These are phyloP conservation scores for Euspilapteryx auroguttella DNA, from an alignment of 2,888 invertebrate genomes.

Conservation along the genomic window DNA sequence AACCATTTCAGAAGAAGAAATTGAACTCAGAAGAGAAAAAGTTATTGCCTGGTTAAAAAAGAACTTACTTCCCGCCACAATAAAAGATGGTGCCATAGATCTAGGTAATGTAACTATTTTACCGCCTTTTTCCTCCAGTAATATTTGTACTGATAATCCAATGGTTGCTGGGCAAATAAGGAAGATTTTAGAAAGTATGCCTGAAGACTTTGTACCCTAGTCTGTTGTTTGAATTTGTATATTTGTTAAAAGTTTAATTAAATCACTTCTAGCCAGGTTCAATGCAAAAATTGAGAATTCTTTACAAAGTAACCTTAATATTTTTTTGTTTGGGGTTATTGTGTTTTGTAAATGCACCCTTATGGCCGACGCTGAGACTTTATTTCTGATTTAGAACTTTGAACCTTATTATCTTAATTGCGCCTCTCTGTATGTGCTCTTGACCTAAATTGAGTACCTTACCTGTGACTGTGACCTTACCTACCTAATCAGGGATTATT, in stretches of 20 bases:
- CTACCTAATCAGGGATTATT: too few species aligned
- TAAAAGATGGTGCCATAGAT: slow-evolving; percentile 24
- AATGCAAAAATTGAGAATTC: too few species aligned
- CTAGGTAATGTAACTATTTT: slow-evolving; percentile 29
- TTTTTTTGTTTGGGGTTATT: too few species aligned
- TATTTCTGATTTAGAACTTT: too few species aligned
- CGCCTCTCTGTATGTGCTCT: too few species aligned
- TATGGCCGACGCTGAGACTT: too few species aligned
- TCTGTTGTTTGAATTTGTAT: not conserved
- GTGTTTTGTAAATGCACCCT: too few species aligned
- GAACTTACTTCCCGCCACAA: slow-evolving; percentile 28
- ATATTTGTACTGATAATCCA: slow-evolving; percentile 36
- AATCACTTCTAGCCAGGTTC: too few species aligned
- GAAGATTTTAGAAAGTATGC: slow-evolving; percentile 33
- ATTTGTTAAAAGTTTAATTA: not conserved
- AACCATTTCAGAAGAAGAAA: slow-evolving; percentile 11
- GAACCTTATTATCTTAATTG: too few species aligned
- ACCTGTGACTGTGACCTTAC: too few species aligned
- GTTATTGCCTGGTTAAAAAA: slow-evolving; percentile 31
- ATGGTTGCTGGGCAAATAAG: slow-evolving; percentile 30
- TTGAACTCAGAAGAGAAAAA: slow-evolving; percentile 18
- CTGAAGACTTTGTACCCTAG: slow-evolving; percentile 17
- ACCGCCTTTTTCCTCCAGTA: slow-evolving; percentile 25
- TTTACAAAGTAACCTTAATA: too few species aligned
- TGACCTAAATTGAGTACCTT: too few species aligned